Percentiles rank a stretch among this genome's conserved stretches.
These are phyloP conservation scores for Melanotaenia boesemani DNA, from an alignment of 2,797 vertebrate genomes.

Conservation along the genomic window DNA sequence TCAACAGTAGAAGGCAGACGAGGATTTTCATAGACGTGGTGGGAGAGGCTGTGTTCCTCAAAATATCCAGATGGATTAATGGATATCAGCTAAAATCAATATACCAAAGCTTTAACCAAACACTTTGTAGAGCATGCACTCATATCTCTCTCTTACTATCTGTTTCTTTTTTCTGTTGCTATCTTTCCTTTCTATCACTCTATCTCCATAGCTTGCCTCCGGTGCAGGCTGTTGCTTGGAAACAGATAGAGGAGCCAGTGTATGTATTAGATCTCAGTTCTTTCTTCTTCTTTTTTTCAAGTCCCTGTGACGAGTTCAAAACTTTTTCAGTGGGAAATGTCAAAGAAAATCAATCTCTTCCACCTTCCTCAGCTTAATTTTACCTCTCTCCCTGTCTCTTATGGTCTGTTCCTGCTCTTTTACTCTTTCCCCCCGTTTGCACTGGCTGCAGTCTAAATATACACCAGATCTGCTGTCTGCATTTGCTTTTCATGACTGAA, in stretches of 20 bases:
- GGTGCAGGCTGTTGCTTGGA: conserved; percentile 84
- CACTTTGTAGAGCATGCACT: conserved; percentile 40
- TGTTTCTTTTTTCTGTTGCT: conserved; percentile 33
- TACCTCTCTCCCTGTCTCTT: conserved; percentile 11
- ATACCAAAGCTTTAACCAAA: conserved; percentile 55
- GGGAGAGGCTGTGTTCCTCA: conserved; percentile 33
- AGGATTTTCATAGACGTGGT: neutral
- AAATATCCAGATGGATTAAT: conserved; percentile 41
- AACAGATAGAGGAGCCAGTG: conserved; percentile 67
- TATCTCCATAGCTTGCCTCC: conserved; percentile 61
- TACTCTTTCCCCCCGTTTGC: neutral
- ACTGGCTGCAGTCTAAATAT: conserved; percentile 63
- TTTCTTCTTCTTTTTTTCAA: conserved; percentile 40
- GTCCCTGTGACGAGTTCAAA: conserved; percentile 62
- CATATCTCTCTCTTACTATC: conserved; percentile 31
- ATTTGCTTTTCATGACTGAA: conserved; percentile 23
- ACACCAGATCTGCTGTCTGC: conserved; percentile 40
- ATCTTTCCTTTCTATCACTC: conserved; percentile 56
- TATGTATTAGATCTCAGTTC: conserved; percentile 75
- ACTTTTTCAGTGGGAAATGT: conserved; percentile 68
- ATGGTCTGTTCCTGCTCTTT: neutral
- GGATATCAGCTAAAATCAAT: conserved; percentile 68
- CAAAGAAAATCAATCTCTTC: conserved; percentile 73
- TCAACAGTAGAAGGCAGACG: no score
- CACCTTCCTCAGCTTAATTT: conserved; percentile 65